phyloP scores from a whole-genome alignment of 2,888 invertebrate genomes.

The Ypsolopha sequella region DNA sequence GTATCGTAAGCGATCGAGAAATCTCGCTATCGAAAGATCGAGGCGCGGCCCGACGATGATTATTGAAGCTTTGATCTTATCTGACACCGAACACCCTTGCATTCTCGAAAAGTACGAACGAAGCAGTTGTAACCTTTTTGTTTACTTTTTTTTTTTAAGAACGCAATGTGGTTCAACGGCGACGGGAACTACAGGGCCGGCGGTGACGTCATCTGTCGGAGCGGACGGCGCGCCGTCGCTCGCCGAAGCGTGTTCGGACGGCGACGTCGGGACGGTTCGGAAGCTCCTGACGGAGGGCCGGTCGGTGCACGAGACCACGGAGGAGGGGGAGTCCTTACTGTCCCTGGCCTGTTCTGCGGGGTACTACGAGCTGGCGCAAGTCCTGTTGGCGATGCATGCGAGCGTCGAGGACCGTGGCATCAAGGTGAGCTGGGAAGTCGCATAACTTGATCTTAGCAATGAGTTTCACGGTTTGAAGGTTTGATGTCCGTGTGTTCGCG shows the following conservation, averaged over 20 bases:
- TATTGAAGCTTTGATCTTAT: slow-evolving; percentile 67
- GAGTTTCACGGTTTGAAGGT: too few species aligned
- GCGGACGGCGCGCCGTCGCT: slow-evolving; percentile 77
- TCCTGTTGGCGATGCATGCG: slow-evolving; percentile 96
- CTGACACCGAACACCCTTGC: slow-evolving; percentile 27
- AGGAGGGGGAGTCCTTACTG: slow-evolving; percentile 96
- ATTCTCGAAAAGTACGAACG: background rate
- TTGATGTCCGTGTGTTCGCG: too few species aligned
- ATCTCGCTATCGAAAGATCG: slow-evolving; percentile 32
- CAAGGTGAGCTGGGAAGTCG: slow-evolving; percentile 65
- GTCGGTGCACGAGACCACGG: slow-evolving; percentile 95
- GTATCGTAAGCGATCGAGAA: slow-evolving; percentile 34
- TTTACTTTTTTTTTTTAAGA: slow-evolving; percentile 22
- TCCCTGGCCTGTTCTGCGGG: slow-evolving; percentile 98
- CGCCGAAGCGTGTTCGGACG: slow-evolving; percentile 94
- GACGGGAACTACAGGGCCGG: slow-evolving; percentile 40
- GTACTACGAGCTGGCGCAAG: slow-evolving; percentile 97
- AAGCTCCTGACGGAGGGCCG: slow-evolving; percentile 94
- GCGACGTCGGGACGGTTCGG: slow-evolving; percentile 93
- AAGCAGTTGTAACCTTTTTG: background rate
- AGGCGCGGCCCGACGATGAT: slow-evolving; percentile 49
- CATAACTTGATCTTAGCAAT: background rate
- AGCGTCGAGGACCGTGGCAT: slow-evolving; percentile 98
- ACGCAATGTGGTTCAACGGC: slow-evolving; percentile 61
- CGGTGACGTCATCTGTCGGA: slow-evolving; percentile 35